phyloP scores from a whole-genome alignment of 2,113 vertebrate genomes.

The Oryzias javanicus region DNA sequence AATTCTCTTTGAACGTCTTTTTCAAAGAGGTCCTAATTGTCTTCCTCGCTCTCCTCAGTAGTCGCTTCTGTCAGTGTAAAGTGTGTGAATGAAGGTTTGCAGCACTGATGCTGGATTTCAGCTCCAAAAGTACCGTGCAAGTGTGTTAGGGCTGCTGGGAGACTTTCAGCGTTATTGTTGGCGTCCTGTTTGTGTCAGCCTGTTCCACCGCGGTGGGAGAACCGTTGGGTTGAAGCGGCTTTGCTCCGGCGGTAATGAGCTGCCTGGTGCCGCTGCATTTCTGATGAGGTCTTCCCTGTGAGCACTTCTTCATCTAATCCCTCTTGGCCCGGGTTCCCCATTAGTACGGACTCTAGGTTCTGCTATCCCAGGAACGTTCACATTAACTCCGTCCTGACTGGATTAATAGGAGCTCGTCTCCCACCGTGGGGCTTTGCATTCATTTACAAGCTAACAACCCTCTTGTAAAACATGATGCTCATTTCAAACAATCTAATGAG shows the following conservation, averaged over 20 bases:
- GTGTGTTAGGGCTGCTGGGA: conserved; percentile 12
- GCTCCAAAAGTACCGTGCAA: conserved; percentile 2
- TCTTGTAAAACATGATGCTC: conserved; percentile 58
- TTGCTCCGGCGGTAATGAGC: conserved; percentile 66
- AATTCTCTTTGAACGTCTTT: neutral
- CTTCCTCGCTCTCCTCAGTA: no score
- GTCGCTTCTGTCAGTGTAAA: no score
- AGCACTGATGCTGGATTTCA: neutral
- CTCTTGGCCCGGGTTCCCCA: conserved; percentile 59
- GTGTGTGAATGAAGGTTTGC: no score
- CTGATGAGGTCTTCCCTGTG: conserved; percentile 70
- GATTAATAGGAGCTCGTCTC: conserved; percentile 48
- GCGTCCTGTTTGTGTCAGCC: conserved; percentile 9
- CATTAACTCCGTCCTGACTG: conserved; percentile 61
- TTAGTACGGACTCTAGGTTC: conserved; percentile 52
- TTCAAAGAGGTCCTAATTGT: neutral
- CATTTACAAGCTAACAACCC: conserved; percentile 61
- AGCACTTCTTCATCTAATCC: conserved; percentile 70
- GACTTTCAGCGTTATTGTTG: conserved; percentile 15
- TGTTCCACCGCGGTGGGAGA: conserved; percentile 28
- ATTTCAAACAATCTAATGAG: conserved; percentile 55
- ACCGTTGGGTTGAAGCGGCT: conserved; percentile 44
- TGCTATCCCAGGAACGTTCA: conserved; percentile 44
- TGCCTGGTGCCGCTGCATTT: conserved; percentile 67
- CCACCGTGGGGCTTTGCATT: conserved; percentile 45